Conservation (phyloP, 2,888 invertebrate genomes). For the Tetranychus truncatus region DNA sequence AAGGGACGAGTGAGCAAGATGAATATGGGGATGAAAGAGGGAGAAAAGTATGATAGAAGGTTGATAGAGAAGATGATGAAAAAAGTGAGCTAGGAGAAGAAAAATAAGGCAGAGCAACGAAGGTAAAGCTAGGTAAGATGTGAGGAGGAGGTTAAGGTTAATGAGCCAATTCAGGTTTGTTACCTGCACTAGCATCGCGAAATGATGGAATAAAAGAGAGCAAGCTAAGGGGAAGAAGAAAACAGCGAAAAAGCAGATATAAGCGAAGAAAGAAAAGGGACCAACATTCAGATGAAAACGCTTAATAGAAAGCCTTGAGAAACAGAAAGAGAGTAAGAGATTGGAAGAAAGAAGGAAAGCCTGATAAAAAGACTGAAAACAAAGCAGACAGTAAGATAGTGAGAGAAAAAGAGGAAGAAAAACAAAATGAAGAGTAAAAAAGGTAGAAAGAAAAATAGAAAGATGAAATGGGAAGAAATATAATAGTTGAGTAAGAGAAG, state of each 20-base stretch:
- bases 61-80: neutral
- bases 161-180: constrained; percentile 9
- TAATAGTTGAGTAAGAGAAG: neutral
- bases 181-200: neutral
- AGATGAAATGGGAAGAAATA: neutral
- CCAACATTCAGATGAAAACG: too few species aligned
- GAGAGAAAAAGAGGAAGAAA: neutral
- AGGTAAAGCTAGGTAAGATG: neutral
- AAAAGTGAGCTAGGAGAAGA: neutral
- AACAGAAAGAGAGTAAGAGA: neutral
- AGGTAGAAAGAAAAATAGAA: neutral
- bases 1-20: neutral
- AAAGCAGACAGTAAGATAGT: constrained; percentile 1
- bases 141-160: constrained; percentile 9
- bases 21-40: neutral
- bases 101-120: neutral
- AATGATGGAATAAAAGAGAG: too few species aligned
- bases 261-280: too few species aligned
- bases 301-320: too few species aligned
- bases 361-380: neutral
- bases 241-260: too few species aligned
- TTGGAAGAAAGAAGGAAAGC: neutral
- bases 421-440: neutral
- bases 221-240: too few species aligned
- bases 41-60: constrained; percentile 2